Evolutionary conservation across 2,888 invertebrate species (phyloP).

Genomic region (Cosmorhoe ocellata): DNA sequence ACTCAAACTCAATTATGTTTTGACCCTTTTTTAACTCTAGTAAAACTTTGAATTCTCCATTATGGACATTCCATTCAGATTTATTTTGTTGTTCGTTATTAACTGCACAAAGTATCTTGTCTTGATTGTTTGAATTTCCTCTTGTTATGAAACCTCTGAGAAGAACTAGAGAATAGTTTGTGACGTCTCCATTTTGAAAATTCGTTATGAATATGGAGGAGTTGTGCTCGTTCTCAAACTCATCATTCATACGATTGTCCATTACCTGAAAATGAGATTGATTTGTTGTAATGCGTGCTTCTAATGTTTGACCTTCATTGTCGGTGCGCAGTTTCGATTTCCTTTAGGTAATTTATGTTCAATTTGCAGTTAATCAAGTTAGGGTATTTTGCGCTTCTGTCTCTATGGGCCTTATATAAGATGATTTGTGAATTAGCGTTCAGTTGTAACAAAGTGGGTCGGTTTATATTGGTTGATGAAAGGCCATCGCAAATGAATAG

Average conservation of each 20-base stretch:
- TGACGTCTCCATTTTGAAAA: constrained; percentile 83
- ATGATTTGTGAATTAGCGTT: constrained; percentile 31
- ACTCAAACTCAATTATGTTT: constrained; percentile 84
- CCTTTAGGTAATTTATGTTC: constrained; percentile 43
- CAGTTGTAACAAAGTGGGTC: constrained; percentile 39
- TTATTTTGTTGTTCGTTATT: constrained; percentile 63
- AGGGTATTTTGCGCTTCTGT: constrained; percentile 30
- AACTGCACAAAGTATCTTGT: constrained; percentile 68
- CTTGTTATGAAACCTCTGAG: constrained; percentile 83
- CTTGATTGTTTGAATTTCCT: constrained; percentile 67
- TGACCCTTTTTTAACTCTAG: constrained; percentile 84
- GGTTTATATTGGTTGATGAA: constrained; percentile 52
- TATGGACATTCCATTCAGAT: constrained; percentile 84
- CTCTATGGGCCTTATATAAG: constrained; percentile 21
- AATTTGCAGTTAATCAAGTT: constrained; percentile 54
- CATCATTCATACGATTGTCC: constrained; percentile 73
- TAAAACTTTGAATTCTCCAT: constrained; percentile 87
- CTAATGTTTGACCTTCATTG: constrained; percentile 48
- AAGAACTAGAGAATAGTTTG: constrained; percentile 83
- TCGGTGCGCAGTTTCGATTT: constrained; percentile 47
- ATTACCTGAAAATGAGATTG: constrained; percentile 73
- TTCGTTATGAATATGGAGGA: constrained; percentile 80
- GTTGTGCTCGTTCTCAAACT: constrained; percentile 69
- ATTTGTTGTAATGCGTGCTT: constrained; percentile 37
- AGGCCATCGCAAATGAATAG: constrained; percentile 69